Conservation (phyloP, 1,140 invertebrate genomes). For the Scaptomyza pallida region DNA sequence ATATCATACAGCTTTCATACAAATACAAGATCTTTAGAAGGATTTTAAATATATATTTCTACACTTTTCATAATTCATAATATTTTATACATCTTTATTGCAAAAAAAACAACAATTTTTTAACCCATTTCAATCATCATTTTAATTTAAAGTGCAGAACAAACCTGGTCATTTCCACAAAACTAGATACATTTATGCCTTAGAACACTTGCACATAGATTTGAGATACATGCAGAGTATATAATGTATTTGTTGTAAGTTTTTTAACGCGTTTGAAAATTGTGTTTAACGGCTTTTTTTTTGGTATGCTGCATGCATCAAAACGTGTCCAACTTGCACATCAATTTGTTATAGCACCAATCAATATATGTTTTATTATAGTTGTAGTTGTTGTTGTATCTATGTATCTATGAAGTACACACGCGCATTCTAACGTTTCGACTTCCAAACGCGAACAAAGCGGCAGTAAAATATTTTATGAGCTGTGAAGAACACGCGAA, state of each 20-base stretch:
- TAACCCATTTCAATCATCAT: background rate
- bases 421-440: conserved; percentile 61
- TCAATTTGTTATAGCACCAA: conserved; percentile 55
- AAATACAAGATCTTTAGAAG: too few relatives aligned
- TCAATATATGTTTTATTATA: conserved; percentile 41
- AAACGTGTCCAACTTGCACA: conserved; percentile 57
- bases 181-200: conserved; percentile 18
- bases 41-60: too few relatives aligned
- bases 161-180: conserved; percentile 79
- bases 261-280: conserved; percentile 23
- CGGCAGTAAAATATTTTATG: conserved; percentile 55
- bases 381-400: conserved; percentile 22
- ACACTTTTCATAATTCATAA: too few relatives aligned
- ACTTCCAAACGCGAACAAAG: conserved; percentile 51
- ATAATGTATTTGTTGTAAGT: conserved; percentile 33
- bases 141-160: conserved; percentile 30
- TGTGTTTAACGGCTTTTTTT: conserved; percentile 20
- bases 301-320: conserved; percentile 51
- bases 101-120: too few relatives aligned
- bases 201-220: conserved; percentile 69
- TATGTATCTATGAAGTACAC: conserved; percentile 53
- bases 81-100: too few relatives aligned
- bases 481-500: conserved; percentile 58
- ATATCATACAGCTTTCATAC: too few relatives aligned
- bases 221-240: conserved; percentile 33